These are phyloP conservation scores for Melinaea menophilus DNA, from an alignment of 2,888 invertebrate genomes.

Conservation along the genomic window DNA sequence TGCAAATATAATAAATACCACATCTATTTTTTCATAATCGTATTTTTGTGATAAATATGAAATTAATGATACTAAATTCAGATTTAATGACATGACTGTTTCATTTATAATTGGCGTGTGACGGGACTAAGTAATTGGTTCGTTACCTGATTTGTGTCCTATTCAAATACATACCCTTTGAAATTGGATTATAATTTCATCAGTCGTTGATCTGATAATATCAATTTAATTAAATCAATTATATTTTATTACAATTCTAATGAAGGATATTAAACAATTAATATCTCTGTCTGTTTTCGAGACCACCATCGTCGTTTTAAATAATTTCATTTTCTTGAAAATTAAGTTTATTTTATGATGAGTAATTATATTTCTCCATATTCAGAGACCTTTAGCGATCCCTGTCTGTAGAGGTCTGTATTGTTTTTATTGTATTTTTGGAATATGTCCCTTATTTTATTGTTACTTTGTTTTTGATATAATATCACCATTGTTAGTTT, in stretches of 20 bases:
- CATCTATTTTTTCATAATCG: background rate
- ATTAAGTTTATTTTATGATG: no score
- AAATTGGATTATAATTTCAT: conserved; percentile 35
- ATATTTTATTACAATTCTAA: background rate
- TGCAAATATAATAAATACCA: background rate
- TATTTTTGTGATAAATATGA: background rate
- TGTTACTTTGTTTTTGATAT: no score
- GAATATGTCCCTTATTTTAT: no score
- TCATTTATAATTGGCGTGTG: conserved; percentile 67
- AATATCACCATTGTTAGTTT: no score
- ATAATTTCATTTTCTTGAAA: no score
- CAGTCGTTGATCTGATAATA: no score
- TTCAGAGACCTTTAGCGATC: no score
- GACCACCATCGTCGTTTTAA: no score
- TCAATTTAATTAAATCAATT: background rate
- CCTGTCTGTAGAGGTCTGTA: no score
- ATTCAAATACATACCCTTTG: conserved; percentile 14
- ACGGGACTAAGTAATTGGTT: conserved; percentile 58
- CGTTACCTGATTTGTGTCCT: conserved; percentile 34
- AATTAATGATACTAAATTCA: background rate
- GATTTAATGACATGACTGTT: conserved; percentile 69
- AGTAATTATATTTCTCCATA: no score
- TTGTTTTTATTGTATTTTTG: no score
- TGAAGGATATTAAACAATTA: background rate
- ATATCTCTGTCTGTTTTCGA: no score